phyloP scores from a whole-genome alignment of 2,113 vertebrate genomes.

The Gobius niger region DNA sequence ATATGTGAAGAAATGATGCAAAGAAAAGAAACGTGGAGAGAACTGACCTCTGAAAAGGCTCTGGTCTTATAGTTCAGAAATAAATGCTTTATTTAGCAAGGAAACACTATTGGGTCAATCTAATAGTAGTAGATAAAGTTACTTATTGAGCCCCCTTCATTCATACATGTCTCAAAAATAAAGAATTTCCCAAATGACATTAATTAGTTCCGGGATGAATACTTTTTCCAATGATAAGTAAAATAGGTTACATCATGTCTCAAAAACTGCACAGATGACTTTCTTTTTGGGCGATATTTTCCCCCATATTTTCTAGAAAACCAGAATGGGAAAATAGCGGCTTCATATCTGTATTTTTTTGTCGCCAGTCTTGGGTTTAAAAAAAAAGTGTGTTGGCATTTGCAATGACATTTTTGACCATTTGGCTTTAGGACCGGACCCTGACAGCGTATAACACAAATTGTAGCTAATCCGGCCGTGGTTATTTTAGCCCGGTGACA shows the following conservation, averaged over 20 bases:
- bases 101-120: too few relatives aligned
- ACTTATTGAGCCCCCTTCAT: too few relatives aligned
- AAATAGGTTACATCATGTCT: not conserved
- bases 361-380: slow-evolving; percentile 7
- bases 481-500: slow-evolving; percentile 16
- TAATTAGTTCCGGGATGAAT: too few relatives aligned
- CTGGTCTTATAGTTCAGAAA: too few relatives aligned
- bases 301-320: not conserved
- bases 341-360: not conserved
- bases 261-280: not conserved
- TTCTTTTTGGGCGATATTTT: not conserved
- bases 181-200: too few relatives aligned
- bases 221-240: too few relatives aligned
- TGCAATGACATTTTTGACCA: slow-evolving; percentile 50
- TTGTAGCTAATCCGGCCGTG: not conserved
- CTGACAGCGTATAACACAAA: slow-evolving; percentile 16
- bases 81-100: too few relatives aligned
- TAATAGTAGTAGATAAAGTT: too few relatives aligned
- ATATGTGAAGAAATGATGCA: too few relatives aligned
- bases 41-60: too few relatives aligned
- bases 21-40: too few relatives aligned
- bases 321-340: slow-evolving; percentile 1
- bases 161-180: too few relatives aligned
- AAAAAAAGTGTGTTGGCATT: slow-evolving; percentile 43
- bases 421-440: slow-evolving; percentile 32